Evolutionary conservation across 2,797 vertebrate species (phyloP).

Genomic region (Nasua narica): DNA sequence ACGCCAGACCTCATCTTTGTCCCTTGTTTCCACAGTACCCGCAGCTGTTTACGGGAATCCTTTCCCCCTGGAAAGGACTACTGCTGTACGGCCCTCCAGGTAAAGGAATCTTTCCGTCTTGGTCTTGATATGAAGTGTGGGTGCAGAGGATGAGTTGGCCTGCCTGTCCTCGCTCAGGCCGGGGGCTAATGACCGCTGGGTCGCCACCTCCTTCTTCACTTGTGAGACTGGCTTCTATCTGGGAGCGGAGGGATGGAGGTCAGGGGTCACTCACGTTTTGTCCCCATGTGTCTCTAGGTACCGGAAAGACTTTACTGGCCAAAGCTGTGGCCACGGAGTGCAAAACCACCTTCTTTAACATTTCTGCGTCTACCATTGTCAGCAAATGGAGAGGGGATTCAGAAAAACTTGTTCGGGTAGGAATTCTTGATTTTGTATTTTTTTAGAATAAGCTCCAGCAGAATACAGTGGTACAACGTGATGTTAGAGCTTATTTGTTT

Average conservation of each 20-base stretch:
- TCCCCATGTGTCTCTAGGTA: constrained; percentile 84
- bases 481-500: not conserved
- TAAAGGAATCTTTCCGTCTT: constrained; percentile 57
- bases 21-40: constrained; percentile 88
- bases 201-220: not conserved
- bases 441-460: not conserved
- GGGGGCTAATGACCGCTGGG: not conserved
- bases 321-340: constrained; percentile 98
- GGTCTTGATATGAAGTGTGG: not conserved
- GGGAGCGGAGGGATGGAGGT: not conserved
- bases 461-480: not conserved
- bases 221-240: not conserved
- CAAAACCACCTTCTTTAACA: constrained; percentile 98
- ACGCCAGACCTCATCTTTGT: not conserved
- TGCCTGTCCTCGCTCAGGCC: not conserved
- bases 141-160: not conserved
- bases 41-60: constrained; percentile 94
- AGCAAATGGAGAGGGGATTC: constrained; percentile 99
- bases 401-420: constrained; percentile 96
- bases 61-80: constrained; percentile 96
- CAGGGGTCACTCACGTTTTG: not conserved
- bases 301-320: constrained; percentile 97
- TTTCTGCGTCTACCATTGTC: constrained; percentile 97
- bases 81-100: constrained; percentile 96
- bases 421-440: constrained; percentile 41